Conservation (phyloP, 1,140 invertebrate genomes). For the Pseudomyrmex concolor region DNA sequence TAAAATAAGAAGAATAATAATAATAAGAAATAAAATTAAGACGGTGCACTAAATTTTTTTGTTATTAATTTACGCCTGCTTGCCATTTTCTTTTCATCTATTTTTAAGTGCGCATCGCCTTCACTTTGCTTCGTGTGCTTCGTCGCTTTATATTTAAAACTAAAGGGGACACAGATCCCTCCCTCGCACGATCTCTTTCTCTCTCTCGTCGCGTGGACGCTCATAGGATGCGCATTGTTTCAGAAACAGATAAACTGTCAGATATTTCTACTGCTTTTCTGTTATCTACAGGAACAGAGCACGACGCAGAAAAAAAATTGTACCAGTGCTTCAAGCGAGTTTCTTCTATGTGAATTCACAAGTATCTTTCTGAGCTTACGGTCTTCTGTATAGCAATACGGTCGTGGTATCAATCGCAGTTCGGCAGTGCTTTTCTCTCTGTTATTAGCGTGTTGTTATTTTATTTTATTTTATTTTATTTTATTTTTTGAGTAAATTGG, state of each 20-base stretch:
- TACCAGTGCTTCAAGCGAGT: constrained; percentile 4
- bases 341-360: not conserved
- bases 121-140: constrained; percentile 13
- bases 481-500: not conserved
- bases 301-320: constrained; percentile 34
- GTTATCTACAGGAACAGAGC: constrained; percentile 65
- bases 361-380: not conserved
- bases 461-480: no score
- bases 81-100: constrained; percentile 29
- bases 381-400: not conserved
- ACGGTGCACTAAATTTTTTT: not conserved
- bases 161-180: not conserved
- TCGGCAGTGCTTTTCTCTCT: not conserved
- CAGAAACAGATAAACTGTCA: constrained; percentile 55
- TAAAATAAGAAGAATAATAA: not conserved
- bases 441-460: no score
- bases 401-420: not conserved
- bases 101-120: constrained; percentile 41
- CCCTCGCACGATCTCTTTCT: not conserved
- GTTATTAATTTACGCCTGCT: not conserved
- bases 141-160: constrained; percentile 70
- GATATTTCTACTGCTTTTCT: constrained; percentile 50
- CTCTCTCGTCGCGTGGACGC: not conserved
- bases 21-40: not conserved
- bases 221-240: not conserved